Conservation (phyloP, 2,113 vertebrate species). For the Chitala chitala region DNA sequence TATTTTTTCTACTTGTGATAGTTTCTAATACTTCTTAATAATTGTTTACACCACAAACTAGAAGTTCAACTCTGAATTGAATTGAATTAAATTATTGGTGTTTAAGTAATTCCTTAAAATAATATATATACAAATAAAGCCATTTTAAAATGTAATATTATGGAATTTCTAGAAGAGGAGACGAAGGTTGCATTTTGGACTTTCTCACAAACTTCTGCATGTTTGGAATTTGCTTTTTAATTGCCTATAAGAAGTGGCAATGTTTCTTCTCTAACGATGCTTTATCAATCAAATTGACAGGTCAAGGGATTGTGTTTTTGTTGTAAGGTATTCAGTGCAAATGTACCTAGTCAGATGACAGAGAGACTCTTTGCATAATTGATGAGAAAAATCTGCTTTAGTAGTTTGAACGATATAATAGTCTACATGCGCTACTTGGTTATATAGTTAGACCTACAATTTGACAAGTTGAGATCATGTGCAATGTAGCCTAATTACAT, state of each 20-base stretch:
- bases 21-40: no score
- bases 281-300: background rate
- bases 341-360: background rate
- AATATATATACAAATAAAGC: no score
- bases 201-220: background rate
- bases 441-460: constrained; percentile 41
- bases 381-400: constrained; percentile 43
- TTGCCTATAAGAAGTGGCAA: no score
- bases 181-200: background rate
- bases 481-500: constrained; percentile 36
- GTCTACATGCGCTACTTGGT: constrained; percentile 44
- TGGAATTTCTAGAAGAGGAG: background rate
- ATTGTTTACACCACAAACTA: no score
- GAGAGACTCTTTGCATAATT: background rate
- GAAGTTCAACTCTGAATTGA: no score
- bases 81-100: no score
- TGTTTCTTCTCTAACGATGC: no score
- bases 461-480: constrained; percentile 46
- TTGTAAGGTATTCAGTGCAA: background rate
- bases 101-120: no score
- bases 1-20: no score
- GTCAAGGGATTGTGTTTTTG: background rate
- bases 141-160: background rate
- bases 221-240: no score
- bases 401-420: constrained; percentile 45